A percentile compares a stretch with the other conserved stretches of the same genome.
Conservation (phyloP, 2,888 invertebrate genomes). For the Stenoptilia bipunctidactyla region DNA sequence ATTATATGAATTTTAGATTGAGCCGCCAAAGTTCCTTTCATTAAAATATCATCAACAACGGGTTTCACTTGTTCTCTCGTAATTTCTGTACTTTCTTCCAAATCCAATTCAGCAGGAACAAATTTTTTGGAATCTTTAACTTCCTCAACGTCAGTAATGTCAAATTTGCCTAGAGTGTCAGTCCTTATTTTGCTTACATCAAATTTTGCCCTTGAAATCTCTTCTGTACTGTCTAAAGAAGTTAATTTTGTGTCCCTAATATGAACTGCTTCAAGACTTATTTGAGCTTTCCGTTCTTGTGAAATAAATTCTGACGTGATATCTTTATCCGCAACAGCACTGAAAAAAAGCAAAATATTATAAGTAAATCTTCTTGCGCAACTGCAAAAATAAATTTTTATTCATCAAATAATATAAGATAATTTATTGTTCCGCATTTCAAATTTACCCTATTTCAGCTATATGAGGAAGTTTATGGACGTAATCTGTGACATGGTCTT, state of each 20-base stretch:
- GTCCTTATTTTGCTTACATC: slow-evolving; percentile 54
- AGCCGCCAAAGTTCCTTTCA: slow-evolving; percentile 48
- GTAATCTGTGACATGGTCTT: slow-evolving; percentile 58
- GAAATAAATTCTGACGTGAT: slow-evolving; percentile 38
- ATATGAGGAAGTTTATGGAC: slow-evolving; percentile 60
- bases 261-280: slow-evolving; percentile 34
- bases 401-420: no score
- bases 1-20: slow-evolving; percentile 43
- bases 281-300: slow-evolving; percentile 49
- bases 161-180: slow-evolving; percentile 50
- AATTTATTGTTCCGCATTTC: no score
- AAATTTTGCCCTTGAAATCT: slow-evolving; percentile 29
- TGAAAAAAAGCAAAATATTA: slow-evolving; percentile 20
- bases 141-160: slow-evolving; percentile 29
- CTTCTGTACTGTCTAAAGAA: slow-evolving; percentile 6
- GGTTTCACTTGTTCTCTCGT: slow-evolving; percentile 56
- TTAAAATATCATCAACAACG: slow-evolving; percentile 54
- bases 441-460: slow-evolving; percentile 51
- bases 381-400: no score
- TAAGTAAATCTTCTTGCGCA: neutral
- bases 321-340: slow-evolving; percentile 34
- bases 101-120: slow-evolving; percentile 31
- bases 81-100: slow-evolving; percentile 38
- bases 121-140: slow-evolving; percentile 29
- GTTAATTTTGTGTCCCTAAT: slow-evolving; percentile 8